Evolutionary conservation across 1,140 invertebrate genomes (phyloP).

Genomic region (Drosophila hydei): DNA sequence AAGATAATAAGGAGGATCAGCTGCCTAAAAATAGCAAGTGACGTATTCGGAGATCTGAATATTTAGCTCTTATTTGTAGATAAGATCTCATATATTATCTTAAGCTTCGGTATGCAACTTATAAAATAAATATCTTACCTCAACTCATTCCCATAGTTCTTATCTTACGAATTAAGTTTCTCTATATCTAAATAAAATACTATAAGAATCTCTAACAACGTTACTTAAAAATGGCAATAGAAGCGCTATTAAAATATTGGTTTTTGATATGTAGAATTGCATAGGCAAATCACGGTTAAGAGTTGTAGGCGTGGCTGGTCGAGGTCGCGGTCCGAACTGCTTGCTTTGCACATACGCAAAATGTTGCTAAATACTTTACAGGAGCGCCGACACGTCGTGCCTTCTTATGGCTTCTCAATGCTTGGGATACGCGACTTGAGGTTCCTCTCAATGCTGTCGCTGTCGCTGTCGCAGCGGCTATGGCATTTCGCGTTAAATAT

Average conservation of each 20-base stretch:
- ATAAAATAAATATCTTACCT: not conserved
- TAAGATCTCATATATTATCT: slow-evolving; percentile 14
- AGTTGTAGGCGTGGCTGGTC: not conserved
- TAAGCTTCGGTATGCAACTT: not conserved
- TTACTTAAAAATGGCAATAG: too few species aligned
- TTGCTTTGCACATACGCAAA: slow-evolving; percentile 41
- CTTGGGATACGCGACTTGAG: slow-evolving; percentile 7
- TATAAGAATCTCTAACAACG: too few species aligned
- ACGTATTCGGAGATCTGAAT: slow-evolving; percentile 1
- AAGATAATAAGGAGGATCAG: not conserved
- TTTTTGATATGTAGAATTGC: not conserved
- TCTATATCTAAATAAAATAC: not conserved
- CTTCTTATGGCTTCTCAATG: slow-evolving; percentile 6
- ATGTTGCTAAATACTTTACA: slow-evolving; percentile 59
- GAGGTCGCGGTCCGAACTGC: not conserved
- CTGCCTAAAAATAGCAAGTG: slow-evolving; percentile 21
- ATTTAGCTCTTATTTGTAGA: not conserved
- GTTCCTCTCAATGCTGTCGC: slow-evolving; percentile 30
- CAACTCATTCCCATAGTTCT: not conserved
- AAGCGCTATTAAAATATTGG: not conserved
- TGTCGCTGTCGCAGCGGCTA: slow-evolving; percentile 28
- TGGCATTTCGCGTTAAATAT: slow-evolving; percentile 80
- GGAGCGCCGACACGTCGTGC: slow-evolving; percentile 52
- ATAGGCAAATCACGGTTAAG: not conserved
- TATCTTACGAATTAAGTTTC: slow-evolving; percentile 4